phyloP scores from a whole-genome alignment of 2,113 vertebrate species.

The Cinclus cinclus region DNA sequence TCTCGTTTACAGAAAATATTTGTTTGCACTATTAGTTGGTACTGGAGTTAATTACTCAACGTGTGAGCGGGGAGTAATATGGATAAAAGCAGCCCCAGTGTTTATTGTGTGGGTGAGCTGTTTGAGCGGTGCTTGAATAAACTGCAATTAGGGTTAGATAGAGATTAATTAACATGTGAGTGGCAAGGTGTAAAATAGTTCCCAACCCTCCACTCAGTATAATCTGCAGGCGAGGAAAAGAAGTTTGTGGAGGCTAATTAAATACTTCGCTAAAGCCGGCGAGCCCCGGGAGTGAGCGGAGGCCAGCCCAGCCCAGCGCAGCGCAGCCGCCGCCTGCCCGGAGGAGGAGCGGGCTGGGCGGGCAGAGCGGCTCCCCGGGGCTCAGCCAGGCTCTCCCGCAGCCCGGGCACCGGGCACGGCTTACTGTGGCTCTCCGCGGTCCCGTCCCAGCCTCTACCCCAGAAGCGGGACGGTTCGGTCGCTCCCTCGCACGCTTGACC shows the following conservation, averaged over 20 bases:
- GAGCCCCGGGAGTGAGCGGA: slow-evolving; percentile 28
- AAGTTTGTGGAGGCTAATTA: slow-evolving; percentile 80
- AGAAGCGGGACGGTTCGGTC: background rate
- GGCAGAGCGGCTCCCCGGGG: background rate
- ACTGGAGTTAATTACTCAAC: slow-evolving; percentile 86
- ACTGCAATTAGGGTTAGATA: slow-evolving; percentile 89
- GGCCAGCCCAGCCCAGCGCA: background rate
- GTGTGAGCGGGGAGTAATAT: slow-evolving; percentile 82
- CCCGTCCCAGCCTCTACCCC: background rate
- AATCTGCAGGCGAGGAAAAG: slow-evolving; percentile 79
- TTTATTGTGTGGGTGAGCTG: slow-evolving; percentile 91
- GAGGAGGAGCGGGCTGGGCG: background rate
- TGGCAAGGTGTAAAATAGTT: slow-evolving; percentile 82
- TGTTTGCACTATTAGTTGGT: slow-evolving; percentile 83
- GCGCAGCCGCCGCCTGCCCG: background rate
- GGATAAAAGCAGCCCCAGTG: slow-evolving; percentile 89
- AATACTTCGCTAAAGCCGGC: slow-evolving; percentile 74
- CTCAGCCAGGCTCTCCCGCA: background rate
- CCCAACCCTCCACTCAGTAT: slow-evolving; percentile 80
- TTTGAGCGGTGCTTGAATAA: slow-evolving; percentile 87
- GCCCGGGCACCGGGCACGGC: background rate
- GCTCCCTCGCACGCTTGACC: background rate
- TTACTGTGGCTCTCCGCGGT: background rate
- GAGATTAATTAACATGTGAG: slow-evolving; percentile 90
- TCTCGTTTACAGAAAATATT: slow-evolving; percentile 82